Evolutionary conservation across 37 sponge, comb jelly and placozoan genomes (phyloP), one percentile per base, ranked within the genome.

Genomic region (Axinella damicornis): DNA sequence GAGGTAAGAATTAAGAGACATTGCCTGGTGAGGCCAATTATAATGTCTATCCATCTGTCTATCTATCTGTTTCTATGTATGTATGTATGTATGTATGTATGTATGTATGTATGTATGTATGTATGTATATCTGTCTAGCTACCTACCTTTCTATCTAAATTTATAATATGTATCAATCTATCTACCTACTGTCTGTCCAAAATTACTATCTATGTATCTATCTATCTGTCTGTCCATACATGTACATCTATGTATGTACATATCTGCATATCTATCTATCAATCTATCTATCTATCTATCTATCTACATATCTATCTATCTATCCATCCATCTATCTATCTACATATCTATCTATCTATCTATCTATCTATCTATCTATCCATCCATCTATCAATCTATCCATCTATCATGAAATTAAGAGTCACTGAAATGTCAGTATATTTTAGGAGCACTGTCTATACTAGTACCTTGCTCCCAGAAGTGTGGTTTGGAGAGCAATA

Each of bases 391-490:
- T 14, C 22, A 17, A 74, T 14, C 22, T 53, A 72, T 61, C 52
- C 72, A 71, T 21, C 20, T 57, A 57, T n/a, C n/a, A 73, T 54
- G 4, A 71, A 20, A 37, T 73, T 58, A 65, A 78, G 74, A 87
- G 60, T 62, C 74, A 81, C 37, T 31, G 16, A 22, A n/a, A 46
- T 40, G 21, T 37, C 2, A 27, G 19, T 72, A 12, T 74, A n/a
- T n/a, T n/a, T n/a, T n/a, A n/a, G n/a, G n/a, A n/a, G n/a, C n/a
- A n/a, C n/a, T n/a, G n/a, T n/a, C n/a, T n/a, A n/a, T n/a, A n/a
- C n/a, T n/a, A n/a, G 52, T 66, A 69, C 32, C 34, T 66, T 13
- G 33, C 36, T 37, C 1, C 21, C 36, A 27, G 13, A 57, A 15
- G 75, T 21, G 17, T n/a, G n/a, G 19, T 76, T 31, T 31, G 75